Conservation (phyloP, 2,888 invertebrate species). For the Ectropis crepuscularia region DNA sequence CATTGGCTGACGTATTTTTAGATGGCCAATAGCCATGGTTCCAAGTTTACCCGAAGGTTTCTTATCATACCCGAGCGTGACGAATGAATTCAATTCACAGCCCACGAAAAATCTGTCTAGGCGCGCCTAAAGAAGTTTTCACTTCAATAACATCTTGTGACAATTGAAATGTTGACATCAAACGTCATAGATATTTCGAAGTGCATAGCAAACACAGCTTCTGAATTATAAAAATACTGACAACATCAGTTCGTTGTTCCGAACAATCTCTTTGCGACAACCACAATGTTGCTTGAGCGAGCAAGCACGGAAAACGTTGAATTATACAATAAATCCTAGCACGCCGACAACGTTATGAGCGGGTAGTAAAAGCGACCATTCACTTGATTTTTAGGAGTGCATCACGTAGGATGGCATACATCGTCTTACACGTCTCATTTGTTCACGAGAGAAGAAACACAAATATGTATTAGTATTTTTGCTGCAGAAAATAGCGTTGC, state of each 20-base stretch:
- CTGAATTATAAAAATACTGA: not conserved
- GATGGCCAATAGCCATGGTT: no score
- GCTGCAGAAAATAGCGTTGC: no score
- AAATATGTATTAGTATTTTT: constrained; percentile 14
- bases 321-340: constrained; percentile 39
- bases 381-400: constrained; percentile 34
- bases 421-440: constrained; percentile 28
- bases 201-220: constrained; percentile 14
- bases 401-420: constrained; percentile 28
- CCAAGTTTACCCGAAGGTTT: no score
- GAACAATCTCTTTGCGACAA: constrained; percentile 9
- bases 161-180: no score
- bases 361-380: constrained; percentile 34
- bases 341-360: constrained; percentile 35
- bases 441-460: constrained; percentile 26
- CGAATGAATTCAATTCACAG: no score
- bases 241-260: constrained; percentile 1
- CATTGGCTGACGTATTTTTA: no score
- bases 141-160: no score
- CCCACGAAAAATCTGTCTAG: no score
- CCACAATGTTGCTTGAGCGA: constrained; percentile 53
- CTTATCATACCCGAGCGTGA: no score
- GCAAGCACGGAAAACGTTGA: constrained; percentile 41
- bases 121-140: no score
- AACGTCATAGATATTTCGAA: not conserved